Base-by-base conservation (phyloP, 2,113 vertebrate genomes). In the Lycaon pictus region DNA sequence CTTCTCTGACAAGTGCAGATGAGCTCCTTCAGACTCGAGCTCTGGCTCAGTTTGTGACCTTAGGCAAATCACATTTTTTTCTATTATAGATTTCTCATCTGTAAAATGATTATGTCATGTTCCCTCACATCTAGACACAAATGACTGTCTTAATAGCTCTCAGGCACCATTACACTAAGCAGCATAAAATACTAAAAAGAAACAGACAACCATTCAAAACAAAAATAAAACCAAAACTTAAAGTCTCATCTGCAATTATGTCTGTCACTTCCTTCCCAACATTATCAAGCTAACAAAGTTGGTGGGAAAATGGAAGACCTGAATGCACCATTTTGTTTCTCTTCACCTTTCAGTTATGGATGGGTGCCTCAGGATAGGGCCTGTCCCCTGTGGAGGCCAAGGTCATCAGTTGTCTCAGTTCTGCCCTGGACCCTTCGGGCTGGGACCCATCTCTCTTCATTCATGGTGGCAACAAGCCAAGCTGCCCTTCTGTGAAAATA, bases 381-480 rank as follows among this genome's bases (percentile, higher is more conserved):
- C 13, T 3, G 11, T 16, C 35, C 29, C 3, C 11, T 1, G 0
- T 35, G 0, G 9, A 8, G 13, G 1, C 37, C 37, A 16, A 0
- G 56, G 17, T 25, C 51, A 10, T 2, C 1, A 0, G 16, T 0
- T 1, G 12, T 20, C 37, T 3, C 37, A 43, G 65, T 67, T 22
- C 29, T 1, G 13, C 58, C 11, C 32, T 0, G 6, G 11, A 10
- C 16, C 35, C 20, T 13, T 2, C 2, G 15, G 17, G 15, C 72
- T 6, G 5, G 63, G 15, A 7, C 8, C 15, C 69, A 3, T 11
- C 19, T 29, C 43, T 29, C 20, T 2, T 29, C 20, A 1, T 25
- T 37, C 5, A 2, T 22, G 13, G 35, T 32, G 13, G 43, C 87
- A 37, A 20, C 12, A 29, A 3, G 65, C n/a, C 9, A 12, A 48